A percentile compares a stretch with the other conserved stretches of the same genome.
Evolutionary conservation across 2,888 invertebrate species (phyloP).

Genomic region (Athalia rosae): DNA sequence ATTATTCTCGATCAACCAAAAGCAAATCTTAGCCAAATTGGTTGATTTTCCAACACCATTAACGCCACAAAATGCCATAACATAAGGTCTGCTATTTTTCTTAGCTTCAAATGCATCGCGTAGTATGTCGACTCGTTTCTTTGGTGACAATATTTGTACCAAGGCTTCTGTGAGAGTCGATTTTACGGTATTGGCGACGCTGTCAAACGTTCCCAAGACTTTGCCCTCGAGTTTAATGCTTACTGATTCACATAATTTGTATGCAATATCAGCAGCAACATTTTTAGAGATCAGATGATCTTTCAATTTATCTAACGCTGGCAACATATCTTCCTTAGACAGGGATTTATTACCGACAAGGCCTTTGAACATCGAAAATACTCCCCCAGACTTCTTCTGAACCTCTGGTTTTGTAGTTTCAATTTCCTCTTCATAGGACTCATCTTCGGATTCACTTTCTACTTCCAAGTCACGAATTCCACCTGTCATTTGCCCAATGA

Average conservation of each 20-base stretch:
- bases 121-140: conserved; percentile 95
- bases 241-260: conserved; percentile 95
- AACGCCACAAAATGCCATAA: conserved; percentile 98
- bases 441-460: conserved; percentile 83
- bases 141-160: conserved; percentile 95
- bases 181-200: conserved; percentile 91
- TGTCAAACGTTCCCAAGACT: conserved; percentile 95
- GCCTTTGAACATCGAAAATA: conserved; percentile 91
- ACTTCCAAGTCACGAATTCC: conserved; percentile 88
- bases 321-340: conserved; percentile 85
- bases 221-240: conserved; percentile 93
- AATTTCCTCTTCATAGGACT: conserved; percentile 76
- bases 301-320: conserved; percentile 93
- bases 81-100: conserved; percentile 89
- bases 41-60: conserved; percentile 99
- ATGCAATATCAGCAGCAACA: conserved; percentile 96
- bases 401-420: conserved; percentile 57
- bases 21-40: conserved; percentile 98
- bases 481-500: conserved; percentile 91
- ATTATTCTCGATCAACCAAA: conserved; percentile 99
- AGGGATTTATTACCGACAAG: conserved; percentile 94
- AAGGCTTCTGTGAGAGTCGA: conserved; percentile 92
- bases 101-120: conserved; percentile 96
- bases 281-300: conserved; percentile 98
- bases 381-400: conserved; percentile 75